Percentiles rank a stretch among this genome's conserved stretches.
phyloP scores from a whole-genome alignment of 2,113 vertebrate species.

The Eublepharis macularius region DNA sequence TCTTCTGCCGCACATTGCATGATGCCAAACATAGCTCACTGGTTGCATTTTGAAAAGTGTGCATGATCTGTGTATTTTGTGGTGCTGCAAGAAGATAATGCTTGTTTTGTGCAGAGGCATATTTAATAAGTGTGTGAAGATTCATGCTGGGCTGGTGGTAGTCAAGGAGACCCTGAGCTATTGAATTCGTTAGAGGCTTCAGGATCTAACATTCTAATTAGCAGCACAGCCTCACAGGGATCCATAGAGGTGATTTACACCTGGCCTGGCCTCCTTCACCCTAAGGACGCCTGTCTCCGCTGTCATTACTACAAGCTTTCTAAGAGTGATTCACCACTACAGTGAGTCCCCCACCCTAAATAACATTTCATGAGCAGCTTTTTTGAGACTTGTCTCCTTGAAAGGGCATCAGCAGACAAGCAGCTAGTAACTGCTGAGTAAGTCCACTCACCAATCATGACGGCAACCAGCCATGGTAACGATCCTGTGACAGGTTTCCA shows the following conservation, averaged over 20 bases:
- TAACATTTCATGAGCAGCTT: neutral
- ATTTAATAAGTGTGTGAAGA: constrained; percentile 12
- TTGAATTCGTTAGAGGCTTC: neutral
- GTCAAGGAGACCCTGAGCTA: constrained; percentile 18
- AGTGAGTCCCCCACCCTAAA: neutral
- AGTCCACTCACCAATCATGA: too few species aligned
- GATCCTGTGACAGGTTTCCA: too few species aligned
- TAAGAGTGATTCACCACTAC: neutral
- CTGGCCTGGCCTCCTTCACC: neutral
- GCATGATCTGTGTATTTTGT: neutral
- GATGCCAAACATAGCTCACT: neutral
- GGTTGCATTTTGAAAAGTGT: neutral
- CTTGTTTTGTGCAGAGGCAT: neutral
- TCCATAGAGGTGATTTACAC: neutral
- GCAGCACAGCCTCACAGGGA: neutral
- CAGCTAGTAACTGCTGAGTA: too few species aligned
- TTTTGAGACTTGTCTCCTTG: neutral
- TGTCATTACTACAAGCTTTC: neutral
- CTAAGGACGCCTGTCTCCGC: neutral
- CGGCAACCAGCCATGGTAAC: too few species aligned
- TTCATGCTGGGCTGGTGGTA: constrained; percentile 6
- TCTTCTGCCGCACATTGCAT: too few species aligned
- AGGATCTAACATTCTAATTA: neutral
- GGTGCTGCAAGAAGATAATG: neutral
- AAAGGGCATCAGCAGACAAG: too few species aligned